Evolutionary conservation across 2,888 invertebrate genomes (phyloP), one percentile per base, ranked within the genome.

Genomic region (Eupelmus urozonus): DNA sequence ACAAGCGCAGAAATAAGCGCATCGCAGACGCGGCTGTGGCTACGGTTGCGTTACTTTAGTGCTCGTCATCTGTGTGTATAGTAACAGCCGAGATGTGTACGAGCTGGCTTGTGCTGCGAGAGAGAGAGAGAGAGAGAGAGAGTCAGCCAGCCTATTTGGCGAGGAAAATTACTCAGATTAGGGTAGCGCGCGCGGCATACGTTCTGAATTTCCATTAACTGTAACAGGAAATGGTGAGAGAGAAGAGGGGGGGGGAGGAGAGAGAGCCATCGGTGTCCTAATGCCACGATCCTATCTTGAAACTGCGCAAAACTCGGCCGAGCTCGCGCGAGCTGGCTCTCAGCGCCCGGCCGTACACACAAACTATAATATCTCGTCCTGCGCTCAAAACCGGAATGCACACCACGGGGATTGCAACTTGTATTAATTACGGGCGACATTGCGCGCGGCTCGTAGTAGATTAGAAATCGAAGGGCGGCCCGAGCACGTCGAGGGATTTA

Each of bases 351-450:
- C 18, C 4, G 2, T 23, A 20, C 63, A 18, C 34, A 55, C 29
- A 27, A 86, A 87, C 88, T 87, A 63, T 76, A 88, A 89, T 89
- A 89, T 88, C 88, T 87, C 87, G 87, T 87, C 87, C 86, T 84
- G 85, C 82, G 85, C 74, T 67, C 85, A 88, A 88, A 89, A 89
- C 88, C 88, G 87, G 88, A 88, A 89, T 88, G 84, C 84, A 55
- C 85, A 51, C 82, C 82, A 82, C 82, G 83, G 88, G 88, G 86
- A 87, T 87, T 88, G 86, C 87, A 88, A 87, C 86, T 89, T 88
- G 89, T 89, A 89, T 89, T 89, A 89, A 89, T 89, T 89, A 89
- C 87, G 86, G 83, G 84, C 86, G 88, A 89, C 89, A 88, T 89
- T 85, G 87, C 85, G 83, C 62, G 49, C 85, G 82, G 84, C 84